Percentiles rank a stretch among this genome's conserved stretches.
Evolutionary conservation across 2,113 vertebrate species (phyloP).

Genomic region (Albula goreensis): DNA sequence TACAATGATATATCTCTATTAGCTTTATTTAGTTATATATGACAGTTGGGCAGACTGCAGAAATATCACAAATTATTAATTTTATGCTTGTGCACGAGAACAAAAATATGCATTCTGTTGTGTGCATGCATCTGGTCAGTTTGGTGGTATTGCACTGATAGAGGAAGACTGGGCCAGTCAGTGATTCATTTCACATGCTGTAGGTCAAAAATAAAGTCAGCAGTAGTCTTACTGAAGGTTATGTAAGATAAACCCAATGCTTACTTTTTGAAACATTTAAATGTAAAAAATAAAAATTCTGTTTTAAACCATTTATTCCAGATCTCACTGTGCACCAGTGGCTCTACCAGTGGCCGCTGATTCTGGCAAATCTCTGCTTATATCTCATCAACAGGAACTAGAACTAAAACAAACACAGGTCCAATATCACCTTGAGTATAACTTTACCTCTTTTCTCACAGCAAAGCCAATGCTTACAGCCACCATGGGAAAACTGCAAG

Average conservation of each 20-base stretch:
- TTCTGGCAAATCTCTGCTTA: no score
- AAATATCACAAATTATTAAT: background rate
- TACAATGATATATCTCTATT: background rate
- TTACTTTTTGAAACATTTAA: no score
- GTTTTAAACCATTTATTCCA: no score
- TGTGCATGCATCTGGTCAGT: background rate
- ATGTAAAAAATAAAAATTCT: no score
- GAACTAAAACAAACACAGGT: background rate
- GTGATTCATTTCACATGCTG: background rate
- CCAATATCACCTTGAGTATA: background rate
- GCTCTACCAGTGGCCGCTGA: no score
- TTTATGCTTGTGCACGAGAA: background rate
- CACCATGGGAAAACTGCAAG: constrained; percentile 71
- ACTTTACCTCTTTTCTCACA: constrained; percentile 80
- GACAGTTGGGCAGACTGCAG: background rate
- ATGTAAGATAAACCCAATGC: no score
- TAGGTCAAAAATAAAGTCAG: background rate
- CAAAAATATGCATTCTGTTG: background rate
- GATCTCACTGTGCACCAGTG: no score
- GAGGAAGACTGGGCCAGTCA: background rate
- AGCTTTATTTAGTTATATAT: background rate
- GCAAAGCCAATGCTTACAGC: constrained; percentile 88
- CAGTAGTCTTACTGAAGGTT: no score
- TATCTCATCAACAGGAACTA: background rate
- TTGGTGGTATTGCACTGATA: background rate